Evolutionary conservation across 2,888 invertebrate species (phyloP), one percentile per base, ranked within the genome.

Genomic region (Drepanosiphum platanoidis): DNA sequence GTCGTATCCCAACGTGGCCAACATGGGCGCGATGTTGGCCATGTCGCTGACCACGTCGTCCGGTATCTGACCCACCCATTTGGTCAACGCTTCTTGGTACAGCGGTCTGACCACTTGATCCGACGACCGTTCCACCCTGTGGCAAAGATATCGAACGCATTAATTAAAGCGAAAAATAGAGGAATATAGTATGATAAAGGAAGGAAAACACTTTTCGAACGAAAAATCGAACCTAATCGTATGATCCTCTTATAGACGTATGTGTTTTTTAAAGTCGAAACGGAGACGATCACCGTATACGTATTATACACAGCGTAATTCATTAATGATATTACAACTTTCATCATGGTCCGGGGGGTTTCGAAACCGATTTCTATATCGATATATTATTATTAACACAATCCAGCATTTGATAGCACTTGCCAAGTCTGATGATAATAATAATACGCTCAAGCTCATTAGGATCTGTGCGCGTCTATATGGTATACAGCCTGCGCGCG

Each of bases 41-140:
- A 97, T 97, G 90, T 97, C 97, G 87, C 93, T 93, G 87, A 97
- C 93, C 87, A 98, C 97, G 91, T 99, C 98, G 36, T 93, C 93
- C 89, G 97, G 96, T 89, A 97, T 93, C 89, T 95, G 93, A 86
- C 95, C 96, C 88, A 96, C 96, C 97, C 96, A 97, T 91, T 96
- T 96, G 88, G 94, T 93, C 87, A 99, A 92, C 75, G 99, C 99
- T 91, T 98, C 98, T 89, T 96, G 92, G 92, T 99, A 99, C 87
- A 99, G 95, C 22, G 99, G 97, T 89, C 98, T 98, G 90, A 99
- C 97, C 88, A 99, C 98, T 92, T 99, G 99, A 92, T 99, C 98
- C 87, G 97, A 97, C 75, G 98, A 98, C 87, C 98, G 93, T 91
- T 99, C 98, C 90, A 97, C 96, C 91, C 97, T 98, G 92, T 84